These are phyloP conservation scores for Catharus fuscescens DNA, from an alignment of 2,113 vertebrate genomes.

Conservation along the genomic window DNA sequence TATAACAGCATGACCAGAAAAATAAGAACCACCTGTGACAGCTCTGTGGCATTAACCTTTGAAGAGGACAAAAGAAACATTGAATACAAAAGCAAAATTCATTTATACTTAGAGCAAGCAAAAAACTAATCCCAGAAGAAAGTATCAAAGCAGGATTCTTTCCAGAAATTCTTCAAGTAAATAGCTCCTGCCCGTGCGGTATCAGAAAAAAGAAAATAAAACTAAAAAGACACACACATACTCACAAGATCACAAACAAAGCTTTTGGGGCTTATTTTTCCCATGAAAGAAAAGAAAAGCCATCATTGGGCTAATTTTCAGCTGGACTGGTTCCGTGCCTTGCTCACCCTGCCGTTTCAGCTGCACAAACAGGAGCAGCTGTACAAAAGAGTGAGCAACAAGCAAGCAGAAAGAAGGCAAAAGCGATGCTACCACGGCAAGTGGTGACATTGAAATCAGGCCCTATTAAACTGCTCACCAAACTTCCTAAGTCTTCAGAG, in stretches of 20 bases:
- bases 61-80: conserved; percentile 59
- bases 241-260: conserved; percentile 65
- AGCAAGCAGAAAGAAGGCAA: conserved; percentile 27
- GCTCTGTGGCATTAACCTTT: conserved; percentile 59
- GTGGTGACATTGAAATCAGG: not conserved
- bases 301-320: conserved; percentile 38
- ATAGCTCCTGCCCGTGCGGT: conserved; percentile 44
- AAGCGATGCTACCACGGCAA: not conserved
- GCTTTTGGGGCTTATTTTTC: conserved; percentile 48
- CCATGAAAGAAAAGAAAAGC: conserved; percentile 41
- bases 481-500: conserved; percentile 21
- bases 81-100: conserved; percentile 56
- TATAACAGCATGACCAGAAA: conserved; percentile 54
- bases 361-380: conserved; percentile 24
- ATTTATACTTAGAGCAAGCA: conserved; percentile 47
- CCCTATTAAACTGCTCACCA: conserved; percentile 9
- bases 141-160: conserved; percentile 64
- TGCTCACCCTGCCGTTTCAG: conserved; percentile 31
- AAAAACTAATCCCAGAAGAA: conserved; percentile 64
- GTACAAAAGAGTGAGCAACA: conserved; percentile 21
- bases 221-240: conserved; percentile 55
- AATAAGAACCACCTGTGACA: conserved; percentile 66
- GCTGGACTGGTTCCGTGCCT: not conserved
- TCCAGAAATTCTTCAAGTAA: conserved; percentile 65
- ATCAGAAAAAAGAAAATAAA: conserved; percentile 59